A percentile compares a stretch with the other conserved stretches of the same genome.
Conservation (phyloP, 2,888 invertebrate genomes). For the Mesochorus sp. region DNA sequence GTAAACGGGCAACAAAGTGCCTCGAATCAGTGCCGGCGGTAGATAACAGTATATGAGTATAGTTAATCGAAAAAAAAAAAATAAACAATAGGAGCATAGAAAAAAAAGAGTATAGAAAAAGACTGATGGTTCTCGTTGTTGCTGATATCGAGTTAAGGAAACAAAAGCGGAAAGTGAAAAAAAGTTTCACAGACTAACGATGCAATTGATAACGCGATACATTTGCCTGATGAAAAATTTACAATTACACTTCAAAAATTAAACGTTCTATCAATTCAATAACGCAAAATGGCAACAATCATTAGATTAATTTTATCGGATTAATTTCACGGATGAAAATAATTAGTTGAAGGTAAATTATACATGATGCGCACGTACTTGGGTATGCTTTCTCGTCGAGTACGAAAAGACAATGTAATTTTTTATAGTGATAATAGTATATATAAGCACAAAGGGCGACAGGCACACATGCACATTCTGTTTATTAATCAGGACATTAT, state of each 20-base stretch:
- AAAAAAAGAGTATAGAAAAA: too few species aligned
- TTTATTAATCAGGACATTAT: slow-evolving; percentile 82
- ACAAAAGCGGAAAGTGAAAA: background rate
- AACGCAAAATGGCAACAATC: too few species aligned
- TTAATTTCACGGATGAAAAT: too few species aligned
- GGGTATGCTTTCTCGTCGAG: slow-evolving; percentile 27
- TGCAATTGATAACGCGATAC: background rate
- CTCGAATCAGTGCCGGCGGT: slow-evolving; percentile 25
- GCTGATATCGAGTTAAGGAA: background rate
- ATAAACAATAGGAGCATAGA: too few species aligned
- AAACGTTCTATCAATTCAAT: too few species aligned
- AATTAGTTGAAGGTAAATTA: background rate
- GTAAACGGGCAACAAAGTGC: slow-evolving; percentile 23
- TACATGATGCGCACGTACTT: slow-evolving; percentile 69
- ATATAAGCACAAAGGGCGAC: slow-evolving; percentile 75
- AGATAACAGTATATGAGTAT: background rate
- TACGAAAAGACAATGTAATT: slow-evolving; percentile 22
- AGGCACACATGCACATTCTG: slow-evolving; percentile 82
- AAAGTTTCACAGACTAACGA: background rate
- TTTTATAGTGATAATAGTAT: slow-evolving; percentile 34
- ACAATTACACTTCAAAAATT: background rate
- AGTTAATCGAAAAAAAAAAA: background rate
- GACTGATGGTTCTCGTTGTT: too few species aligned
- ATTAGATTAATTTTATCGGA: too few species aligned
- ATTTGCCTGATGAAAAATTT: background rate